Base-by-base conservation (phyloP, 2,113 vertebrate species). In the Pollimyrus isidori region DNA sequence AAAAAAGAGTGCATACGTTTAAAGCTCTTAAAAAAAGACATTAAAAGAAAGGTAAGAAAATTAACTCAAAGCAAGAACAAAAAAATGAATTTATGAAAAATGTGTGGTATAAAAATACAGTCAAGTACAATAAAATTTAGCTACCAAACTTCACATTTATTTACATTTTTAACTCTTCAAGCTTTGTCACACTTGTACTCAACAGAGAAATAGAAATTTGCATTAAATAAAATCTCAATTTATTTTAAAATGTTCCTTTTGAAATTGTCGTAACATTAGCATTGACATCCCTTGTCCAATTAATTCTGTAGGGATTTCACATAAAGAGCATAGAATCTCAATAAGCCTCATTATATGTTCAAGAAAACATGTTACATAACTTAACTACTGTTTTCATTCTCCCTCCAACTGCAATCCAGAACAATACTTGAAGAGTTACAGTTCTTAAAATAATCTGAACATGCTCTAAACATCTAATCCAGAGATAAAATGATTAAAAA, bases 141-240 rank as follows among this genome's bases (percentile, higher is more conserved):
- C 96, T 97, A 97, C 96, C 96, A 96, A 97, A 97, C 94, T 97
- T 97, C 96, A 97, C 96, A 97, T 97, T 96, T 97, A 94, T 95
- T 52, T 95, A 95, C 94, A 93, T 42, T 91, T 92, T 97, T 96
- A 97, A 97, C 97, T 97, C 97, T 97, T 97, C 96, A 94, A 97
- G 96, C 93, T 95, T 92, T 92, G 94, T 95, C 95, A 96, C 93
- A 95, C 93, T 95, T 96, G 92, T 93, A 95, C 82, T 91, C 96
- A 95, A 94, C 93, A 90, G 95, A 95, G 96, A 96, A 97, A 97
- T 96, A 96, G 96, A 95, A 94, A 93, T 94, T 95, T 96, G 95
- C 91, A 94, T 94, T 94, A 96, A 95, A 93, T 93, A 92, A 92
- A 95, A 73, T 53, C 86, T 90, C n/a, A 42, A 90, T 65, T 90